Evolutionary conservation across 2,113 vertebrate genomes (phyloP).

Genomic region (Phasianus colchicus): DNA sequence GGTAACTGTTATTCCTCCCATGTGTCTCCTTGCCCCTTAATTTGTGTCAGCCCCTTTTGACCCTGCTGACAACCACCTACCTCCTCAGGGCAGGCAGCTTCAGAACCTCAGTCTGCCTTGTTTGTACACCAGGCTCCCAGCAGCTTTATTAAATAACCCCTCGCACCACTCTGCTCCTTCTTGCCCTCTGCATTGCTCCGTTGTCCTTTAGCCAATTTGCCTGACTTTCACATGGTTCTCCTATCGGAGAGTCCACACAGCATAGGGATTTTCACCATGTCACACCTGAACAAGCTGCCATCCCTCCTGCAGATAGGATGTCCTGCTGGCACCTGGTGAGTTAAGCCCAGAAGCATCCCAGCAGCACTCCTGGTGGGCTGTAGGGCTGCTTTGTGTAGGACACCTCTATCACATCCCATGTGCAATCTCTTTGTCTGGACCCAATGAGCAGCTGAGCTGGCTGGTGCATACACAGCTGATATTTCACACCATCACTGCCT

Average conservation of each 20-base stretch:
- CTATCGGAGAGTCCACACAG: rapidly evolving
- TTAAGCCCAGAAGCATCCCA: neutral
- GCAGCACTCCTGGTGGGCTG: rapidly evolving
- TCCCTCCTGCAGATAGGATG: neutral
- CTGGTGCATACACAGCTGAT: neutral
- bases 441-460: neutral
- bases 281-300: neutral
- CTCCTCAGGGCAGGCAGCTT: neutral
- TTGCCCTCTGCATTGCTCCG: neutral
- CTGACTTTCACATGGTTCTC: neutral
- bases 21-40: rapidly evolving
- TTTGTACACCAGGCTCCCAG: neutral
- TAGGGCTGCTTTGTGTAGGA: neutral
- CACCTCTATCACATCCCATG: neutral
- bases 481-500: neutral
- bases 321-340: neutral
- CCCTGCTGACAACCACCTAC: neutral
- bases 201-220: neutral
- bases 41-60: neutral
- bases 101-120: neutral
- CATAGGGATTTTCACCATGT: rapidly evolving
- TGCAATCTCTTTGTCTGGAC: neutral
- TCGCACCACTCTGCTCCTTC: neutral
- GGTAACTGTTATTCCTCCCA: neutral
- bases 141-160: neutral